Evolutionary conservation across 1,140 invertebrate species (phyloP).

Genomic region (Aphaenogaster floridana): DNA sequence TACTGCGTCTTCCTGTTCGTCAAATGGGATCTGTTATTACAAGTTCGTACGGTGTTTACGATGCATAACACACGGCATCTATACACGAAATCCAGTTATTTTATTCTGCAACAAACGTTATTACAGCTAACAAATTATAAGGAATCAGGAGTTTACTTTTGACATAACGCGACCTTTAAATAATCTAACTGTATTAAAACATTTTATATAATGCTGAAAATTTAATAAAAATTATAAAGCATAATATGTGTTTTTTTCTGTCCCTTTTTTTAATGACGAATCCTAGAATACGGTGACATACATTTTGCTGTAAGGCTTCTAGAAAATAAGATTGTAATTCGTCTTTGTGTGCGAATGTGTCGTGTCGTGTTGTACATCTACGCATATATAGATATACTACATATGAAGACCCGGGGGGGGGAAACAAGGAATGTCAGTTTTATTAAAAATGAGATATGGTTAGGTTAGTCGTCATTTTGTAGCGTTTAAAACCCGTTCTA

Average conservation of each 20-base stretch:
- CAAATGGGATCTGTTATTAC: neutral
- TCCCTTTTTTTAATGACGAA: neutral
- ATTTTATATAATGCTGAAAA: neutral
- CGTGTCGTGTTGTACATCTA: neutral
- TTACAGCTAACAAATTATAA: neutral
- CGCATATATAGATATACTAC: neutral
- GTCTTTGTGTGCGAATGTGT: neutral
- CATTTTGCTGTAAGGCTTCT: constrained; percentile 14
- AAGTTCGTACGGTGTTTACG: constrained; percentile 5
- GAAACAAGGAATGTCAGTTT: no score
- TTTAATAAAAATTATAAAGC: neutral
- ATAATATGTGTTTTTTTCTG: neutral
- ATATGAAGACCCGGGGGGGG: neutral
- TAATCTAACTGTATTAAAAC: neutral
- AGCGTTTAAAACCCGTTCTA: no score
- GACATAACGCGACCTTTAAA: neutral
- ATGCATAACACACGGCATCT: neutral
- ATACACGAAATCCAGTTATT: neutral
- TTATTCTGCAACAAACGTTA: neutral
- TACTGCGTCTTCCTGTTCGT: neutral
- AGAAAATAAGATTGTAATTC: constrained; percentile 13
- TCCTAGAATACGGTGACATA: neutral
- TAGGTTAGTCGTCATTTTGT: no score
- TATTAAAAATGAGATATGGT: no score
- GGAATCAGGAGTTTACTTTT: neutral